phyloP scores from a whole-genome alignment of 2,888 invertebrate genomes.

The Mesochorus sp. region DNA sequence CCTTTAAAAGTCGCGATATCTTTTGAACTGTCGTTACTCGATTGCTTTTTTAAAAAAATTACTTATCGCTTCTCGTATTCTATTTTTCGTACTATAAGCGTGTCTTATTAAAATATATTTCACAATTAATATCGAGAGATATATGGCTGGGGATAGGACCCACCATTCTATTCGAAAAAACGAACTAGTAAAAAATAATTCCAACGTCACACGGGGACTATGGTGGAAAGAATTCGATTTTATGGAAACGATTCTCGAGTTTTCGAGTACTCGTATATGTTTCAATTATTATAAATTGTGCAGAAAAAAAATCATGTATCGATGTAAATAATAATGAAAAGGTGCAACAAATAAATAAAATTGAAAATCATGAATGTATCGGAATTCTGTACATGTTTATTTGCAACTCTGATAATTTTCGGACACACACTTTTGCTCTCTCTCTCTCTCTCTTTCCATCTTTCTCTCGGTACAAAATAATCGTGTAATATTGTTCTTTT shows the following conservation, averaged over 20 bases:
- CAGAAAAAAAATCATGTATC: constrained; percentile 19
- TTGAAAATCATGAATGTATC: constrained; percentile 53
- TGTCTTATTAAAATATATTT: constrained; percentile 41
- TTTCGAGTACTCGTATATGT: constrained; percentile 1
- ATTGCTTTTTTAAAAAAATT: neutral
- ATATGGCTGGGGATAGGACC: constrained; percentile 48
- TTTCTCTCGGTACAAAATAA: constrained; percentile 60
- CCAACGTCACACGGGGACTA: too few species aligned
- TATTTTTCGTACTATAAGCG: neutral
- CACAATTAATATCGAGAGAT: constrained; percentile 20
- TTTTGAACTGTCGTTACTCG: neutral
- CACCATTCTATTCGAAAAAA: constrained; percentile 37
- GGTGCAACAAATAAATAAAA: constrained; percentile 26
- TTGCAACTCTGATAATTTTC: constrained; percentile 58
- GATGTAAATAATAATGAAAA: constrained; percentile 11
- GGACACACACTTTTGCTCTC: constrained; percentile 58
- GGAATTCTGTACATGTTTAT: constrained; percentile 66
- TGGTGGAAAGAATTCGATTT: constrained; percentile 1
- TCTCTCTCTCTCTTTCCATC: neutral
- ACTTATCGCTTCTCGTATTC: neutral
- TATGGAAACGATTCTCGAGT: neutral
- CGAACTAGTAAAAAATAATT: too few species aligned
- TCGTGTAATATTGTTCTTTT: constrained; percentile 41
- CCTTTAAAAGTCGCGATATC: too few species aligned
- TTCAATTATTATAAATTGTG: neutral